Evolutionary conservation across 1,140 invertebrate genomes (phyloP), one percentile per base, ranked within the genome.

Genomic region (Drosophila willistoni): DNA sequence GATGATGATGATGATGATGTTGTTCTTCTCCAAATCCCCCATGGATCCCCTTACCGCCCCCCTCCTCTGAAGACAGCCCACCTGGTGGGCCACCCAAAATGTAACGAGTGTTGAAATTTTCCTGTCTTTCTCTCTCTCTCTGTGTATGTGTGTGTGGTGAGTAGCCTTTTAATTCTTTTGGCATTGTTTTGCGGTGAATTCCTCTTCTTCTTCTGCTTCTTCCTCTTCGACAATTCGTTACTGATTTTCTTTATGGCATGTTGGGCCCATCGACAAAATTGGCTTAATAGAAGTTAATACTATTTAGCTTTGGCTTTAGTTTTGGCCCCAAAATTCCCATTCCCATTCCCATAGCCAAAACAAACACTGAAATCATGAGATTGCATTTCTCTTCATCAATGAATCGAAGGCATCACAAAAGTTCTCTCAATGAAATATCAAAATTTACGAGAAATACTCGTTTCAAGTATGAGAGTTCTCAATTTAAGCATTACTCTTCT

Each of bases 61-160:
- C 12, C 47, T 10, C 10, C 19, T 2, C 44, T 0, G 6, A 29
- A 29, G 44, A 7, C 47, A 54, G 47, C 7, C 55, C 56, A 59
- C 14, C 33, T 36, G 56, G n/a, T 22, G 9, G 19, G 44, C 44
- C 44, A 51, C 44, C 44, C 44, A 51, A 51, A 51, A 51, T 51
- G 44, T 51, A 59, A 59, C 56, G 59, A 73, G 60, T 57, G 81
- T 85, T 83, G 82, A 87, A 79, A 68, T 68, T 86, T 87, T 64
- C 29, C 29, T 13, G 65, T 22, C 44, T 41, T 34, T 42, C 41
- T 12, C 66, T 41, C 64, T 55, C n/a, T 60, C 34, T 22, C 19
- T 39, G 39, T 60, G 12, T 22, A 36, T 42, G 13, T 19, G 63
- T 56, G 34, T 57, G 54, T 66, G 44, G 44, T 51, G 44, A 51